A percentile compares a stretch with the other conserved stretches of the same genome.
phyloP scores from a whole-genome alignment of 2,797 vertebrate genomes.

The Leuciscus waleckii region DNA sequence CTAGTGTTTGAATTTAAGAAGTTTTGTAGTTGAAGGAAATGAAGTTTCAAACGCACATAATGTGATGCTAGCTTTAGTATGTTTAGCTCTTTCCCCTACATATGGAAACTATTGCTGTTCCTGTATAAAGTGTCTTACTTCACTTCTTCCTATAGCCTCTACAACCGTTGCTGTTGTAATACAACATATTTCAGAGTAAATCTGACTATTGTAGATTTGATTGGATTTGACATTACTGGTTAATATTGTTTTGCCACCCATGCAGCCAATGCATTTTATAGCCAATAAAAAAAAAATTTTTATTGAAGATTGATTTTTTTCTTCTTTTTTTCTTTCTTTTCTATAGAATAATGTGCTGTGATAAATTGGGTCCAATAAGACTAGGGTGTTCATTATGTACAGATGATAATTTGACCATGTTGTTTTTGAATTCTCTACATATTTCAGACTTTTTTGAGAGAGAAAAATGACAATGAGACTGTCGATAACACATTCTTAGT shows the following conservation, averaged over 20 bases:
- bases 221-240: background rate
- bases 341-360: background rate
- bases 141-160: background rate
- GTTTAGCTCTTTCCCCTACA: background rate
- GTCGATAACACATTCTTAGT: conserved; percentile 81
- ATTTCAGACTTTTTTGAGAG: conserved; percentile 62
- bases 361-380: background rate
- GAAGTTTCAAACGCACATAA: background rate
- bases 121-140: background rate
- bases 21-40: background rate
- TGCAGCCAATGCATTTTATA: background rate
- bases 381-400: conserved; percentile 50
- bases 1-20: background rate
- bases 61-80: background rate
- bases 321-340: no score
- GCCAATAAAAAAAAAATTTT: background rate
- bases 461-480: conserved; percentile 76
- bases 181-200: background rate
- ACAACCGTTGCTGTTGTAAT: background rate
- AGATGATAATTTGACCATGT: conserved; percentile 69
- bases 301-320: background rate
- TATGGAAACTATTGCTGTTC: background rate
- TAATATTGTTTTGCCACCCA: background rate
- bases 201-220: background rate
- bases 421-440: conserved; percentile 59